Conservation (phyloP, 35 echinoderm and acorn worm species). For the Acanthaster planci region DNA sequence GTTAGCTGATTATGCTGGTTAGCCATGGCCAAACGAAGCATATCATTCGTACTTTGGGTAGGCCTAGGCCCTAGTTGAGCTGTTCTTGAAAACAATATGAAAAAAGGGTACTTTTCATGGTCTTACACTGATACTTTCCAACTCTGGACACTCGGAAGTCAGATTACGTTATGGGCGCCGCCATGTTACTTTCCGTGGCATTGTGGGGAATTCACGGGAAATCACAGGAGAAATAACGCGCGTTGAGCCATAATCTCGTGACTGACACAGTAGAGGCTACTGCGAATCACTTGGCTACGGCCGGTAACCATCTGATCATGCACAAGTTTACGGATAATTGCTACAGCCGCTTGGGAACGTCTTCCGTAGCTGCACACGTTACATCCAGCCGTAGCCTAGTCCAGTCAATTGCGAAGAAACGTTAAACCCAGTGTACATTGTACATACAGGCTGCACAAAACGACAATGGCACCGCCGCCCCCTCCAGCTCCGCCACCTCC, state of each 20-base stretch:
- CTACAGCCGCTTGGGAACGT: too few relatives aligned
- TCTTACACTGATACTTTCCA: background rate
- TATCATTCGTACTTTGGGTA: too few relatives aligned
- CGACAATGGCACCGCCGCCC: constrained; percentile 69
- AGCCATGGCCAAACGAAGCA: too few relatives aligned
- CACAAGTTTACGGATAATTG: too few relatives aligned
- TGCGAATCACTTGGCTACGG: too few relatives aligned
- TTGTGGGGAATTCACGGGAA: background rate
- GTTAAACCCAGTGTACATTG: background rate
- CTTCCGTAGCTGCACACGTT: too few relatives aligned
- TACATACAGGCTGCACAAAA: background rate
- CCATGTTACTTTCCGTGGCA: background rate
- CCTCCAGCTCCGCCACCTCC: constrained; percentile 82
- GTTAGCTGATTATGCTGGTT: too few relatives aligned
- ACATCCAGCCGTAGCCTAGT: background rate
- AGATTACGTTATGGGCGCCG: background rate
- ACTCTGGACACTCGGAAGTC: background rate
- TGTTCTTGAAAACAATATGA: too few relatives aligned
- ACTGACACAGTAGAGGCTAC: too few relatives aligned
- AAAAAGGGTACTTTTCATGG: too few relatives aligned
- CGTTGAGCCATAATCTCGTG: constrained; percentile 14
- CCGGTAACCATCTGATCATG: too few relatives aligned
- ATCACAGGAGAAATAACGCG: constrained; percentile 2
- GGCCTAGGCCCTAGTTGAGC: too few relatives aligned
- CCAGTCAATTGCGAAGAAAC: background rate